Conservation (phyloP, 2,888 invertebrate species). For the Sarcophaga carnaria region DNA sequence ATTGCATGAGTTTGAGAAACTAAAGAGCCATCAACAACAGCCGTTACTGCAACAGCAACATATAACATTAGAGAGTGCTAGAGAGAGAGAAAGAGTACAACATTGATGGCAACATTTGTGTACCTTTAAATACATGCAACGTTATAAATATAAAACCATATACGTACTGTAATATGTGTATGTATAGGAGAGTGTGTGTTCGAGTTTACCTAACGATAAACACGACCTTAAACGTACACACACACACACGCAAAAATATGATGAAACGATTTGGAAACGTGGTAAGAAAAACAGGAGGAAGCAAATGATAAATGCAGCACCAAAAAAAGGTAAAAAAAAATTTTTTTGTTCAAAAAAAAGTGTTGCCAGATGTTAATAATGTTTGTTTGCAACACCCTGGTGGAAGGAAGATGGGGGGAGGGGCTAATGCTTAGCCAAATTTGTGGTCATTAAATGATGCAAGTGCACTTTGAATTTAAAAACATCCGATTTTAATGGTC, state of each 20-base stretch:
- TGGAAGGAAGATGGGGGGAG: no score
- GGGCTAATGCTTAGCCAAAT: neutral
- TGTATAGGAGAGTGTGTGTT: neutral
- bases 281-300: slow-evolving; percentile 1
- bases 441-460: neutral
- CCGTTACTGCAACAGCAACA: slow-evolving; percentile 48
- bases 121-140: slow-evolving; percentile 32
- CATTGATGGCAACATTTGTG: slow-evolving; percentile 50
- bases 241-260: neutral
- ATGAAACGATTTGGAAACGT: neutral
- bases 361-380: slow-evolving; percentile 43
- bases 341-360: neutral
- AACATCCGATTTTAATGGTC: neutral
- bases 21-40: slow-evolving; percentile 67
- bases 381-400: neutral
- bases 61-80: no score
- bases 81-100: slow-evolving; percentile 37
- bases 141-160: slow-evolving; percentile 9
- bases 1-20: slow-evolving; percentile 54
- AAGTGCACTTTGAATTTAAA: neutral
- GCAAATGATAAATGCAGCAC: slow-evolving; percentile 42
- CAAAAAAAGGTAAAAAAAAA: slow-evolving; percentile 4
- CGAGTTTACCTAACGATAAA: slow-evolving; percentile 29
- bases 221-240: slow-evolving; percentile 39
- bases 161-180: neutral